phyloP scores from a whole-genome alignment of 2,888 invertebrate species.

The Tipula confusa region DNA sequence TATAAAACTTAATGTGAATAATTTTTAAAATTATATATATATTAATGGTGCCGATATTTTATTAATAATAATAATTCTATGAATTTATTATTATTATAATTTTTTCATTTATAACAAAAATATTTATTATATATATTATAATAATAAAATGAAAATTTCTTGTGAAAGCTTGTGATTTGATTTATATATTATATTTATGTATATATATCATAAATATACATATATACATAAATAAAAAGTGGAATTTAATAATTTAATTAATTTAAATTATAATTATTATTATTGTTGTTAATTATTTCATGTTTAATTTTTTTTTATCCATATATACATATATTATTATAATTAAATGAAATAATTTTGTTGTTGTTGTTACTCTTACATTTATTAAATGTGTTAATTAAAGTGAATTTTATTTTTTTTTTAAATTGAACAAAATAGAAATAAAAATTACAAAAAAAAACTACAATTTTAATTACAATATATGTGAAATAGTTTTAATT shows the following conservation, averaged over 20 bases:
- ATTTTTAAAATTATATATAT: neutral
- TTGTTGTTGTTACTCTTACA: slow-evolving; percentile 6
- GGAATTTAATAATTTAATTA: slow-evolving; percentile 27
- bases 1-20: slow-evolving; percentile 7
- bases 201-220: neutral
- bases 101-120: slow-evolving; percentile 9
- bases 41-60: neutral
- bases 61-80: slow-evolving; percentile 25
- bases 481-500: slow-evolving; percentile 20
- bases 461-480: neutral
- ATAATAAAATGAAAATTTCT: slow-evolving; percentile 26
- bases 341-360: slow-evolving; percentile 14
- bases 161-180: slow-evolving; percentile 30
- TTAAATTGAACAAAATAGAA: slow-evolving; percentile 26
- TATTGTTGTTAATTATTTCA: slow-evolving; percentile 27
- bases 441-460: no score
- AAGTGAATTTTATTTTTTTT: neutral
- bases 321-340: slow-evolving; percentile 15
- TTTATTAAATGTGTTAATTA: neutral
- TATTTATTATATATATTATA: neutral
- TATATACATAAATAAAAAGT: slow-evolving; percentile 16
- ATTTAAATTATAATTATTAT: slow-evolving; percentile 28
- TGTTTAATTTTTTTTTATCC: neutral
- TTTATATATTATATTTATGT: neutral
- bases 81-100: slow-evolving; percentile 29